Base-by-base conservation (phyloP, 2,113 vertebrate genomes). In the Anas platyrhynchos region DNA sequence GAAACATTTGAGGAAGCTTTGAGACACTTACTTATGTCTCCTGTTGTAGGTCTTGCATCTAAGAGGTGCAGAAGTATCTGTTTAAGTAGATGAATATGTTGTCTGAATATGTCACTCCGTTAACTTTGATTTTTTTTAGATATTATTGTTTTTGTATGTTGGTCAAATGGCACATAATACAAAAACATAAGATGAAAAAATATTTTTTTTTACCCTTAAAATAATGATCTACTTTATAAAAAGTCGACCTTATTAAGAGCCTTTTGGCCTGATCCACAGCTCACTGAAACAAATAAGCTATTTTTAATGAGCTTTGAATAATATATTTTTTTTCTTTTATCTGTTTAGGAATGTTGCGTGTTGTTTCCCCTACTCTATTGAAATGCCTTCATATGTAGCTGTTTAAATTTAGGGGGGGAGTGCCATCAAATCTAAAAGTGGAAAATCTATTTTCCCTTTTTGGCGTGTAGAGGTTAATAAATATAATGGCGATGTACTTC, bases 1-100 rank as follows among this genome's bases (percentile, higher is more conserved):
- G 88, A 86, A 89, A 80, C 55, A 27, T 62, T 54, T 76, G 62
- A 29, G 76, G 71, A 73, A 95, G 90, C 76, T 96, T 91, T 59
- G 59, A 75, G 68, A 27, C 1, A 5, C 61, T 80, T 80, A 25
- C 43, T 83, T 83, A 84, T 61, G 32, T 78, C 36, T 86, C 2
- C 22, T 81, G 0, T 95, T 90, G 63, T 65, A 79, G 41, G 86
- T 68, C 36, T 59, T 77, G 43, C 43, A 43, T 58, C 23, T 83
- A 65, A 83, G 83, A 71, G 68, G 46, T 5, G 5, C 46, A 63
- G 61, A 89, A 71, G 18, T 86, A 76, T 2, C 16, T 9, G 4
- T 77, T 90, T 71, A 21, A 72, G 13, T 56, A 63, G 36, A 71
- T 22, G 71, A 56, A 52, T 83, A 26, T 25, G 21, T 66, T 82